phyloP scores from a whole-genome alignment of 2,888 invertebrate species.

The Hyles lineata region DNA sequence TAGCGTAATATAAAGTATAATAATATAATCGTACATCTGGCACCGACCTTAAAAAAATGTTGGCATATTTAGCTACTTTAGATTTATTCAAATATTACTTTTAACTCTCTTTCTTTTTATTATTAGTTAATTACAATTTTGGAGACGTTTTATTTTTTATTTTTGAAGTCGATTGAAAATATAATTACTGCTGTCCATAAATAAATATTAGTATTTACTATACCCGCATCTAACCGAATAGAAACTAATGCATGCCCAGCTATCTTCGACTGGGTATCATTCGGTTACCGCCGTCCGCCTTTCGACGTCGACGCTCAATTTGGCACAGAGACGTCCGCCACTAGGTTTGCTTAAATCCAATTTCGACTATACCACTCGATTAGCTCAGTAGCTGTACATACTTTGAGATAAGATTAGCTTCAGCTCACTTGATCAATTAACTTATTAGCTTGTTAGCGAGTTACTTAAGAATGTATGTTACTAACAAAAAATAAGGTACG shows the following conservation, averaged over 20 bases:
- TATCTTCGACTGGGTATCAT: background rate
- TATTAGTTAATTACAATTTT: too few relatives aligned
- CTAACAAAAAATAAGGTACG: background rate
- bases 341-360: conserved; percentile 22
- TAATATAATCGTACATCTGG: too few relatives aligned
- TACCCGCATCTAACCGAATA: background rate
- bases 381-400: conserved; percentile 14
- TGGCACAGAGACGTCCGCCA: background rate
- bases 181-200: too few relatives aligned
- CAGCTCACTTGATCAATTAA: background rate
- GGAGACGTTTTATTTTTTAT: too few relatives aligned
- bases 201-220: background rate
- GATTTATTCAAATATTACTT: too few relatives aligned
- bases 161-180: too few relatives aligned
- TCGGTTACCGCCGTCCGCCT: background rate
- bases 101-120: too few relatives aligned
- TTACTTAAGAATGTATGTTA: background rate
- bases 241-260: background rate
- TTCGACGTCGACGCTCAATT: conserved; percentile 8
- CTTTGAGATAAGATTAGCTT: background rate
- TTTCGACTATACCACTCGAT: conserved; percentile 8
- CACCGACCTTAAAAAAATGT: too few relatives aligned
- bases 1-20: too few relatives aligned
- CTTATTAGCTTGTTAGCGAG: background rate
- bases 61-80: too few relatives aligned